These are phyloP conservation scores for Darevskia mixta DNA, from an alignment of 2,797 vertebrate genomes.

Conservation along the genomic window DNA sequence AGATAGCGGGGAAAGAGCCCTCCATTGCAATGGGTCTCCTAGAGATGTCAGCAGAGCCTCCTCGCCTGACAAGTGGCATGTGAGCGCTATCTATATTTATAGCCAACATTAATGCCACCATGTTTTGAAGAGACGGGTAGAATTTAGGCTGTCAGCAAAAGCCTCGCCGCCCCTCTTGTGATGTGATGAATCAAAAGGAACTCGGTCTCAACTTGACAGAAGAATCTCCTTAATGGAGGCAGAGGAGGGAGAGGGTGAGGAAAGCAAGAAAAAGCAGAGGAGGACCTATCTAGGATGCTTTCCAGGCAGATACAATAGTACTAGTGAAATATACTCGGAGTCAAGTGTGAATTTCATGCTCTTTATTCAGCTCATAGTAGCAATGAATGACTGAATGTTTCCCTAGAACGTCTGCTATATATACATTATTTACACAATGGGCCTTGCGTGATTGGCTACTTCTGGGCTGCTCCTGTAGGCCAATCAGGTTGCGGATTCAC, in stretches of 20 bases:
- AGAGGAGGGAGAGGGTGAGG: neutral
- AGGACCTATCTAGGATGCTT: neutral
- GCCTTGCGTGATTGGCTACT: no score
- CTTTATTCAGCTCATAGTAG: no score
- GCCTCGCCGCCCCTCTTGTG: neutral
- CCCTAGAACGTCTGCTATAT: no score
- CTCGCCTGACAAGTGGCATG: constrained; percentile 13
- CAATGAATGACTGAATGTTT: no score
- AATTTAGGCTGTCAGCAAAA: constrained; percentile 58
- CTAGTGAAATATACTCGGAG: no score
- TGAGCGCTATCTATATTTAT: constrained; percentile 45
- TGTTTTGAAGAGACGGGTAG: constrained; percentile 12
- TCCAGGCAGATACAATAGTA: neutral
- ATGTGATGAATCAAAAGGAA: constrained; percentile 14
- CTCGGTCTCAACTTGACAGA: constrained; percentile 37
- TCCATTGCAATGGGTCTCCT: neutral
- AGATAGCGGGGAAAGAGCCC: neutral
- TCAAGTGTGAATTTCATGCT: no score
- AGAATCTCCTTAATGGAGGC: constrained; percentile 20
- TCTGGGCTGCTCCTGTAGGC: no score
- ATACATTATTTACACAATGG: no score
- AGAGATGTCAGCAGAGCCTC: constrained; percentile 31
- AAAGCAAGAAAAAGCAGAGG: neutral
- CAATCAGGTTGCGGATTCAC: no score
- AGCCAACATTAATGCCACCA: constrained; percentile 48